These are phyloP conservation scores for Cavia porcellus DNA, from an alignment of 2,113 vertebrate genomes.

Conservation along the genomic window DNA sequence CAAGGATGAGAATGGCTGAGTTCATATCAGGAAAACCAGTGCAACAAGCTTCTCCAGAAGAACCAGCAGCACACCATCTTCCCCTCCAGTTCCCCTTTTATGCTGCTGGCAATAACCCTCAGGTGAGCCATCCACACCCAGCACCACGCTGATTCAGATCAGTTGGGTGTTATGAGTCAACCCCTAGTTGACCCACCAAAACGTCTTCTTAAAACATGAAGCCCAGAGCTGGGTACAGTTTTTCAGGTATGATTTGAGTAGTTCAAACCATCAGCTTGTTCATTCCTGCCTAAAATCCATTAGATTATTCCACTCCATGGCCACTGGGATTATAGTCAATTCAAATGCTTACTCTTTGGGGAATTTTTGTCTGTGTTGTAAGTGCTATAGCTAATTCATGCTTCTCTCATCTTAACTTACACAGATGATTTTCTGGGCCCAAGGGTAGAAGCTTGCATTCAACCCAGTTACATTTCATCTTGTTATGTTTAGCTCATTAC, in stretches of 20 bases:
- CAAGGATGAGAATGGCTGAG: neutral
- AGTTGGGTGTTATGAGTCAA: too few relatives aligned
- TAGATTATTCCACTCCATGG: conserved; percentile 37
- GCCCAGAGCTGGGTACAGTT: neutral
- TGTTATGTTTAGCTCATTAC: conserved; percentile 51
- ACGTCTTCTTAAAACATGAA: neutral
- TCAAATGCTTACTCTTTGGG: conserved; percentile 50
- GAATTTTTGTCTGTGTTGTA: conserved; percentile 63
- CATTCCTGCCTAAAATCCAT: neutral
- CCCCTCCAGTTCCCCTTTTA: neutral
- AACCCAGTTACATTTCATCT: conserved; percentile 59
- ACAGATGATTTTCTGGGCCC: conserved; percentile 63
- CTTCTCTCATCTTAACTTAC: conserved; percentile 70
- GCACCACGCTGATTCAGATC: too few relatives aligned
- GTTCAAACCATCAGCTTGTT: conserved; percentile 15
- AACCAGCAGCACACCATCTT: neutral
- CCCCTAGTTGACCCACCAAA: neutral
- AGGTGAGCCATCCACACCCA: neutral
- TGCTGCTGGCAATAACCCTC: neutral
- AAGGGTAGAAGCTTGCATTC: conserved; percentile 54
- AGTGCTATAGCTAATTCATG: conserved; percentile 44
- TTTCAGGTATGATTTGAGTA: conserved; percentile 35
- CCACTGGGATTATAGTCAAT: conserved; percentile 47
- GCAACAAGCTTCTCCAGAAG: neutral
- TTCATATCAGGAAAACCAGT: neutral